These are phyloP conservation scores for Planiliza haematocheilus DNA, from an alignment of 2,113 vertebrate species.

Conservation along the genomic window DNA sequence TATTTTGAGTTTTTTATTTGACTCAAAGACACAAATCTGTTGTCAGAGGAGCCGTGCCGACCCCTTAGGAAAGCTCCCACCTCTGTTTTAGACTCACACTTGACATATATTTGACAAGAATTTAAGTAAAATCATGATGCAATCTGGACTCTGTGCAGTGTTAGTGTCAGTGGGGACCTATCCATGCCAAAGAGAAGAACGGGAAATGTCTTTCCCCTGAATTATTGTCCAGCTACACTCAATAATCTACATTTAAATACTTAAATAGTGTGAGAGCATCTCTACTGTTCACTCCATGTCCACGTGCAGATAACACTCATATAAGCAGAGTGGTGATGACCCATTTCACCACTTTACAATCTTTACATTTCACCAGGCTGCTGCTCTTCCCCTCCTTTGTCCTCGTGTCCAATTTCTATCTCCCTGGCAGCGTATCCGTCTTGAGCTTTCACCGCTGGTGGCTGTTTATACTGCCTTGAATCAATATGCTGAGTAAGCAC, in stretches of 20 bases:
- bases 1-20: no score
- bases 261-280: neutral
- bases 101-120: no score
- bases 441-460: slow-evolving; percentile 24
- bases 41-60: no score
- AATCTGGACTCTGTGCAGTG: no score
- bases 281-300: no score
- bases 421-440: slow-evolving; percentile 14
- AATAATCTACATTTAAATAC: neutral
- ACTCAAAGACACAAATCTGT: no score
- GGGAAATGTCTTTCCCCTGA: no score
- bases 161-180: no score
- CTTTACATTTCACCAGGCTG: slow-evolving; percentile 8
- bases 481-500: slow-evolving; percentile 60
- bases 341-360: slow-evolving; percentile 22
- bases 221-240: neutral
- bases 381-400: neutral
- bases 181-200: no score
- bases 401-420: slow-evolving; percentile 3
- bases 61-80: no score
- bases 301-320: slow-evolving; percentile 24
- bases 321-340: neutral
- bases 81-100: no score
- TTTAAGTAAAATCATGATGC: neutral
- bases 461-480: slow-evolving; percentile 33